Base-by-base conservation (phyloP, 2,113 vertebrate genomes). In the Dipodomys stephensi region DNA sequence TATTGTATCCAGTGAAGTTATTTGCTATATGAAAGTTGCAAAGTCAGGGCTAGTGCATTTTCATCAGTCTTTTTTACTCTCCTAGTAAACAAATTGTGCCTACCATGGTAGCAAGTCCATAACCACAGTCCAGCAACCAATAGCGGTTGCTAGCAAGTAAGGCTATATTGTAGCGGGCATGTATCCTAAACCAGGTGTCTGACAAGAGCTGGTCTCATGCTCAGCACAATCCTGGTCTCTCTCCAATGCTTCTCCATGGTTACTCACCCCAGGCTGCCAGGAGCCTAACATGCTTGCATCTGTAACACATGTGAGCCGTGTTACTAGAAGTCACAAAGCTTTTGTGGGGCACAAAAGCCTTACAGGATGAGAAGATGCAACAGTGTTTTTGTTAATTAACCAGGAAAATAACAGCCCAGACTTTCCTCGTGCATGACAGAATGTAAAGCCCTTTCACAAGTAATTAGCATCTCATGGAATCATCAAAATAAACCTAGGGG, bases 381-480 rank as follows among this genome's bases (percentile, higher is more conserved):
- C 28, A 77, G 28, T 72, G 79, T 86, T 88, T 57, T 32, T 83
- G 65, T 84, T 92, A 92, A 88, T 86, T 89, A 95, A 68, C 23
- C 76, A 81, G 72, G 81, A 93, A 92, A 95, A 93, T 20, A 83
- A 65, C 60, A 82, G 64, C 35, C 87, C 72, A 81, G 28, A 92
- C 30, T 30, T 79, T 83, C 60, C 92, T 83, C 12, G 22, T 71
- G 60, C 57, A 2, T n/a, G 73, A 84, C 49, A 87, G 49, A 44
- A 30, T 28, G 64, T 25, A 88, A 64, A 88, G 28, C 44, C 32
- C 83, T 68, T 60, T 44, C 15, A 35, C 1, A 6, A 32, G 57
- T 69, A 83, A 93, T 89, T 84, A 30, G 53, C 44, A 78, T 71
- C 53, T 91, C n/a, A 3, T 11, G 4, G 62, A 76, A 67, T 69